Conservation (phyloP, 2,797 vertebrate genomes). For the Poeciliopsis infans region DNA sequence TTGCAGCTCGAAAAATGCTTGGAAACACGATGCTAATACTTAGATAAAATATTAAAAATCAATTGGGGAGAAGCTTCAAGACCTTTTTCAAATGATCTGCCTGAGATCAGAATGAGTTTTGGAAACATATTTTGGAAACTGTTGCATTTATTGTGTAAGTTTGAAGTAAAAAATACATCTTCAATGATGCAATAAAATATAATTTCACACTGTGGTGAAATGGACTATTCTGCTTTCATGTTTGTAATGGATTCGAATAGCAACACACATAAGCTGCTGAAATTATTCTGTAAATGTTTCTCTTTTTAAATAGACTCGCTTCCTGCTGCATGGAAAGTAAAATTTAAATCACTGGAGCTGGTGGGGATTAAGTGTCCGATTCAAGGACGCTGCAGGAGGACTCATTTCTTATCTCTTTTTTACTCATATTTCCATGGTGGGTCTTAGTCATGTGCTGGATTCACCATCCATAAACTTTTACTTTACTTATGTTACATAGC, state of each 20-base stretch:
- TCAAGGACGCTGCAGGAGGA: constrained; percentile 56
- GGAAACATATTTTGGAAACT: constrained; percentile 31
- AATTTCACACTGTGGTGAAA: not conserved
- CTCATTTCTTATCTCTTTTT: constrained; percentile 5
- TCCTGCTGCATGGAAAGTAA: constrained; percentile 22
- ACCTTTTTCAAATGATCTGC: constrained; percentile 40
- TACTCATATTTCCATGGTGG: not conserved
- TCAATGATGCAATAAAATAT: not conserved
- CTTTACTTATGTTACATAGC: not conserved
- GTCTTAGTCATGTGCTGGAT: not conserved
- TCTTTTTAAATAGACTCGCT: constrained; percentile 32
- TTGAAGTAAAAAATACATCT: constrained; percentile 19
- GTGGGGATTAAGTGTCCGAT: constrained; percentile 46
- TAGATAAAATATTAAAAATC: constrained; percentile 48
- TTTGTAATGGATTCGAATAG: constrained; percentile 14
- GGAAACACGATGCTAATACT: constrained; percentile 38
- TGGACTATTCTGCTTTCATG: constrained; percentile 1
- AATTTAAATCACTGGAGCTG: constrained; percentile 51
- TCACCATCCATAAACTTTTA: not conserved
- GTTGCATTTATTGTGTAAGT: constrained; percentile 13
- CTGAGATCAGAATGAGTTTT: constrained; percentile 41
- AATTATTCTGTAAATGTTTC: constrained; percentile 34
- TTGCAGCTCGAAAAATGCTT: constrained; percentile 43
- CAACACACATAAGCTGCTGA: constrained; percentile 16
- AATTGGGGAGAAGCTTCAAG: constrained; percentile 45